Base-by-base conservation (phyloP, 2,113 vertebrate species). In the Melanerpes formicivorus region DNA sequence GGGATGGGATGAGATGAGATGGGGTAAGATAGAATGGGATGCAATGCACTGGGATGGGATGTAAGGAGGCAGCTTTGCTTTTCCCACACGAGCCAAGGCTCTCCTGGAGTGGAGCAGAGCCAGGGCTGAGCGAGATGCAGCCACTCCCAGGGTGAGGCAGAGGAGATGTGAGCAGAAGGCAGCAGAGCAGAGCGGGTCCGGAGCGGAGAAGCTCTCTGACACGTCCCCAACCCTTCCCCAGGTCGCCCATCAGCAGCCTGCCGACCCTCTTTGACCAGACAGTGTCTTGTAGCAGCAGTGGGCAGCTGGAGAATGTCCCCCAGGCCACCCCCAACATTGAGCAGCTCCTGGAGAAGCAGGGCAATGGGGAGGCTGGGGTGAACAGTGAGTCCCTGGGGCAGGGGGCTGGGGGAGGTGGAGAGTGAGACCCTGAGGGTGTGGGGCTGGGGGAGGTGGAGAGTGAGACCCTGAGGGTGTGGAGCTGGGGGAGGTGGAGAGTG, bases 181-280 rank as follows among this genome's bases (percentile, higher is more conserved):
- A 70, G 62, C 8, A 14, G 46, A 6, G 30, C 16, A 11, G 19
- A 1, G n/a, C 11, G 6, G 67, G 19, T 44, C 11, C 17, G 6
- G 72, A 2, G 16, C 9, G 6, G 44, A 26, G 29, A 37, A 59
- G 30, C 44, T 26, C 81, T 60, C 87, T 80, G 90, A 91, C 29
- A 14, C 18, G 10, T 59, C 46, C 23, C 30, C 42, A 2, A 2
- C 30, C 52, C 56, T 32, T 27, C 8, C 54, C 12, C 94, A 99
- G 99, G 98, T 99, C 99, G 89, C 99, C 99, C 55, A 99, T 99
- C 98, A 99, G 99, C 97, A 98, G 98, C 94, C 98, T 99, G 69
- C 99, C 99, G 1, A 98, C 99, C 23, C 98, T 99, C 90, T 99
- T 99, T 19, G 99, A 99, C 94, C 98, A 99, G 96, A 98, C 98